Evolutionary conservation across 2,888 invertebrate species (phyloP), one percentile per base, ranked within the genome.

Genomic region (Meta bourneti): DNA sequence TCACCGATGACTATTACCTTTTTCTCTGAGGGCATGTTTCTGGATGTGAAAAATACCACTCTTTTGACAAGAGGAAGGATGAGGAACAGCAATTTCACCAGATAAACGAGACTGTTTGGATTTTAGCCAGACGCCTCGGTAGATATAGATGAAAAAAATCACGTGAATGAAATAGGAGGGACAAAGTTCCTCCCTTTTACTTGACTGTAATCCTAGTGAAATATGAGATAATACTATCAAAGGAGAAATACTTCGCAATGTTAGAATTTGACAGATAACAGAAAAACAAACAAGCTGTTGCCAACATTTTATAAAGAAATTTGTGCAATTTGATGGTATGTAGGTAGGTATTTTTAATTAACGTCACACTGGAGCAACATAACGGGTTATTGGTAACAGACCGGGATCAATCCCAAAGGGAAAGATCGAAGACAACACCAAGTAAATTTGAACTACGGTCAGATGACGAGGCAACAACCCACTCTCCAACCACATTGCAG

Each of bases 1-100:
- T 88, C 80, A 13, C 88, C 88, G 9, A 88, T 54, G 6, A 81
- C 34, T 2, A 88, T 49, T 11, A 88, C 20, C 49, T 88, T 88
- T 81, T 81, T 51, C 20, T 11, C 19, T 48, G 11, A 34, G 11
- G 74, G 34, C 61, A 61, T 61, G 61, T 11, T 61, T 34, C 34
- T 34, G 34, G 0, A 9, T 61, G 16, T 11, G 61, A 61, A 61
- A 61, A 16, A 61, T 61, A 61, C 11, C 11, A 9, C 61, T 16
- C 34, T 34, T 34, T 34, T 34, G 4, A 61, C 61, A 61, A 61
- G 61, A 61, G 61, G 61, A 13, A 16, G 16, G 4, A 61, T 9
- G 61, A 61, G 61, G 4, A 61, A 61, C 61, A 16, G 16, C 61
- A 16, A 61, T 61, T 61, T 34, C 34, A 34, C 34, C 34, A 34